Percentiles rank a stretch among this genome's conserved stretches.
phyloP scores from a whole-genome alignment of 2,113 vertebrate genomes.

The Misgurnus mizolepis region DNA sequence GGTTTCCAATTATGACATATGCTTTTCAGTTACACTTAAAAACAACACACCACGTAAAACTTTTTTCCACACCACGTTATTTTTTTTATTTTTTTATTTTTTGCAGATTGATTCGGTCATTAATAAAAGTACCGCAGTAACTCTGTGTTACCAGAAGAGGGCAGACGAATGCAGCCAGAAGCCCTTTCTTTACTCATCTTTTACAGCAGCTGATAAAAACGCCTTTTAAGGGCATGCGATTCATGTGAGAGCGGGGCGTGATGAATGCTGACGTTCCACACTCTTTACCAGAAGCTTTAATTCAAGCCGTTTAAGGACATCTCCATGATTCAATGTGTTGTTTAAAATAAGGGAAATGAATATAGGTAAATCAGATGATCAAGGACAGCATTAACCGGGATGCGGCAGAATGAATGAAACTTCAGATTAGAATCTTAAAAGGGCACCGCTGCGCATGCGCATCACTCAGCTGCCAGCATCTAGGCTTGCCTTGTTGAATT shows the following conservation, averaged over 20 bases:
- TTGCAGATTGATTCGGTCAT: neutral
- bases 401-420: conserved; percentile 2
- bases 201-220: conserved; percentile 62
- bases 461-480: neutral
- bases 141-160: conserved; percentile 57
- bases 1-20: too few species aligned
- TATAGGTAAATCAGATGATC: neutral
- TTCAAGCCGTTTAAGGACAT: conserved; percentile 17
- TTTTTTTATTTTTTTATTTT: too few species aligned
- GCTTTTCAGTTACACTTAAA: too few species aligned
- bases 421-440: neutral
- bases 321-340: neutral
- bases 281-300: conserved; percentile 8
- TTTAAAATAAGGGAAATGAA: neutral
- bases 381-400: neutral
- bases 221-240: conserved; percentile 79
- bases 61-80: neutral
- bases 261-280: conserved; percentile 43
- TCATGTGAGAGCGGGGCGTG: conserved; percentile 65
- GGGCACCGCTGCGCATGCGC: conserved; percentile 7
- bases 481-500: neutral
- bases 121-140: neutral
- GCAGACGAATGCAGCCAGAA: conserved; percentile 39
- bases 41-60: too few species aligned
- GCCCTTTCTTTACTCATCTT: conserved; percentile 20